Evolutionary conservation across 2,888 invertebrate species (phyloP).

Genomic region (Mechanitis mazaeus): DNA sequence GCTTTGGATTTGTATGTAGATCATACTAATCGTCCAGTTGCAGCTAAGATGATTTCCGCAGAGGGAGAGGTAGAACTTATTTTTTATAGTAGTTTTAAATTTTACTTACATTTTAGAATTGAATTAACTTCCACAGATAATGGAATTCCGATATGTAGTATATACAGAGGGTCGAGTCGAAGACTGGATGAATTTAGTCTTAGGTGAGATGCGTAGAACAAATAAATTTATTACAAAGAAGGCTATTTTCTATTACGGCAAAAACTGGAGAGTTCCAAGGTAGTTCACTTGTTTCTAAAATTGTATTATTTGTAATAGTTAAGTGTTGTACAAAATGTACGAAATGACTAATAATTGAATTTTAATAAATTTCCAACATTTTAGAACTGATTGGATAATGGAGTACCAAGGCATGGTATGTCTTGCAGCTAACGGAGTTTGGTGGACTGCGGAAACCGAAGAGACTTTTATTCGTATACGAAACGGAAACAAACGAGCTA

Average conservation of each 20-base stretch:
- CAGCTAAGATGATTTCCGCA: conserved; percentile 89
- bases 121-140: conserved; percentile 53
- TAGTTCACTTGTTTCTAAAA: conserved; percentile 36
- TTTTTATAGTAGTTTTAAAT: background rate
- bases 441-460: conserved; percentile 98
- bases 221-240: conserved; percentile 91
- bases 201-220: conserved; percentile 88
- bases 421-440: conserved; percentile 90
- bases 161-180: conserved; percentile 89
- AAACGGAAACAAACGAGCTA: conserved; percentile 87
- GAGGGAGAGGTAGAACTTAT: conserved; percentile 83
- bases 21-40: conserved; percentile 80
- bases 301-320: background rate
- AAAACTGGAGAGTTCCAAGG: conserved; percentile 80
- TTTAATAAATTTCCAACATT: conserved; percentile 12
- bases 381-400: conserved; percentile 90
- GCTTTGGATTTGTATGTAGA: conserved; percentile 82
- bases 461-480: conserved; percentile 85
- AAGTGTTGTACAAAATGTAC: background rate
- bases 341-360: no score
- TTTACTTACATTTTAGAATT: conserved; percentile 6
- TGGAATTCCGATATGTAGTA: conserved; percentile 86
- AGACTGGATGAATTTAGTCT: conserved; percentile 93
- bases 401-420: conserved; percentile 93
- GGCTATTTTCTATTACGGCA: conserved; percentile 91